These are phyloP conservation scores for Physocephala rufipes DNA, from an alignment of 2,888 invertebrate genomes.

Conservation along the genomic window DNA sequence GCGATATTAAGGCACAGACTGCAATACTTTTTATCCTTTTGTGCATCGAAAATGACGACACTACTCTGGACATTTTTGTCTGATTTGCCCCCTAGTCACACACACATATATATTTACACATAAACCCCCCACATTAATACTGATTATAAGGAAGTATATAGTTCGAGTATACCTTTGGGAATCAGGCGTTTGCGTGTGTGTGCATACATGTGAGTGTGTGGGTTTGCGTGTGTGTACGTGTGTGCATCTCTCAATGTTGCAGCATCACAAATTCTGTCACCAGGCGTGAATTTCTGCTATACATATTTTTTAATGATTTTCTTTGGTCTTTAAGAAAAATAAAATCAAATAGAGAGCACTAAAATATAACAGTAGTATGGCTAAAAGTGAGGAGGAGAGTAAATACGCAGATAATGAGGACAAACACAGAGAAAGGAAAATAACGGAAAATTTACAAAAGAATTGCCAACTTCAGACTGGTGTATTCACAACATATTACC, in stretches of 20 bases:
- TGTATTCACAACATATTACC: neutral
- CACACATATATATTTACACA: no score
- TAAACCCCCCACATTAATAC: neutral
- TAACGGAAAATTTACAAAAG: neutral
- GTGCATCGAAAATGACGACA: no score
- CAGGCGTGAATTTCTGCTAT: slow-evolving; percentile 23
- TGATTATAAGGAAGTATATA: neutral
- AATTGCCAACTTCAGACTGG: neutral
- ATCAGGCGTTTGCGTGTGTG: neutral
- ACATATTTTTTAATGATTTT: slow-evolving; percentile 1
- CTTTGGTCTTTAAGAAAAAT: neutral
- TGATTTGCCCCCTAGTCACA: no score
- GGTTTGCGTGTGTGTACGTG: neutral
- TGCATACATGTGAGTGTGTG: neutral
- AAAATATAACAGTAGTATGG: slow-evolving; percentile 36
- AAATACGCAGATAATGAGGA: slow-evolving; percentile 37
- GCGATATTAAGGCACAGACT: no score
- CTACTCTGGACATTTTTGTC: no score
- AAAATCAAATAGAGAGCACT: slow-evolving; percentile 31
- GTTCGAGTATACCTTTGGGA: neutral
- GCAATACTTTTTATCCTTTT: no score
- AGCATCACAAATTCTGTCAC: slow-evolving; percentile 25
- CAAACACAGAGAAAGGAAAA: neutral
- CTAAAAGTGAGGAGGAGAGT: slow-evolving; percentile 35
- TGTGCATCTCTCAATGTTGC: neutral